Conservation (phyloP, 2,113 vertebrate genomes). For the Gymnobelideus leadbeateri region DNA sequence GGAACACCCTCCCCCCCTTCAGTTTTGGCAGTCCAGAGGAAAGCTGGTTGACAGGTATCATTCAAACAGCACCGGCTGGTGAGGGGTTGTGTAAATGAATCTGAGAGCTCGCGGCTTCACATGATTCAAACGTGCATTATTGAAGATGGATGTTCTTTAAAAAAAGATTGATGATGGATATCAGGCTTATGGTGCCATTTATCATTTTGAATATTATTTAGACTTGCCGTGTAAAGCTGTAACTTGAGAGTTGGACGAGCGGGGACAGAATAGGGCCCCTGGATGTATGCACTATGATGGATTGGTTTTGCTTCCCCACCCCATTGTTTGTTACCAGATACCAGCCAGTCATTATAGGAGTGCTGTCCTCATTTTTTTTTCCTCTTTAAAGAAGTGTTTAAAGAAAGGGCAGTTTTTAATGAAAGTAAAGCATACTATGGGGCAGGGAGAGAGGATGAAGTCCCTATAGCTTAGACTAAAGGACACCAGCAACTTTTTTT, state of each 20-base stretch:
- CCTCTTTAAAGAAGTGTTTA: slow-evolving; percentile 71
- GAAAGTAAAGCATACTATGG: slow-evolving; percentile 72
- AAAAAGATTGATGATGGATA: slow-evolving; percentile 99
- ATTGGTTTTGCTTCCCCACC: slow-evolving; percentile 92
- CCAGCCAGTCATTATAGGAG: slow-evolving; percentile 86
- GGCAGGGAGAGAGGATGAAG: slow-evolving; percentile 61
- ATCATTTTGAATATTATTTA: slow-evolving; percentile 99
- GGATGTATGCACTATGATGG: slow-evolving; percentile 90
- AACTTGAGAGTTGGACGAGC: slow-evolving; percentile 96
- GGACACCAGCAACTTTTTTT: slow-evolving; percentile 65
- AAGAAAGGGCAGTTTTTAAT: slow-evolving; percentile 73
- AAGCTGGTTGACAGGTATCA: slow-evolving; percentile 90
- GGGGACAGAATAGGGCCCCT: slow-evolving; percentile 90
- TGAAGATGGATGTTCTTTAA: slow-evolving; percentile 99
- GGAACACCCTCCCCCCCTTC: background rate
- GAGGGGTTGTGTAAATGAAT: slow-evolving; percentile 92
- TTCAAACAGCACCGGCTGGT: slow-evolving; percentile 89
- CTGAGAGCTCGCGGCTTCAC: slow-evolving; percentile 90
- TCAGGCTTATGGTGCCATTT: slow-evolving; percentile 95
- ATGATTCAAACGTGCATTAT: slow-evolving; percentile 94
- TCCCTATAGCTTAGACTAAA: slow-evolving; percentile 56
- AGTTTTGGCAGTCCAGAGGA: slow-evolving; percentile 67
- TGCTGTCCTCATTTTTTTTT: slow-evolving; percentile 57
- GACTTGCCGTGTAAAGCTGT: slow-evolving; percentile 99
- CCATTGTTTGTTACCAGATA: slow-evolving; percentile 94